Conservation (phyloP, 2,797 vertebrate genomes). For the Acridotheres tristis region DNA sequence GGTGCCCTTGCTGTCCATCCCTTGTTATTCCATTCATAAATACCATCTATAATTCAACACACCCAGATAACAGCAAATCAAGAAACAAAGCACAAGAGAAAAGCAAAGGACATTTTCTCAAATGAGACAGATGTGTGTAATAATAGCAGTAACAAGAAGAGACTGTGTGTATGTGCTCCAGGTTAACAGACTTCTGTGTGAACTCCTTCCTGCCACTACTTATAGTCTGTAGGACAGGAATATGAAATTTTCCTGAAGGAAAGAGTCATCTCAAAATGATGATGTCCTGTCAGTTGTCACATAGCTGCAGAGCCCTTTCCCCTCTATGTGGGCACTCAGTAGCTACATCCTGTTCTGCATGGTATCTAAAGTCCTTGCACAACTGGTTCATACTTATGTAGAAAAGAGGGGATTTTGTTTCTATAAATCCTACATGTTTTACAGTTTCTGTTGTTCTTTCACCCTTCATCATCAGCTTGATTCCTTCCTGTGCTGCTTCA, state of each 20-base stretch:
- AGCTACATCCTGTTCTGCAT: neutral
- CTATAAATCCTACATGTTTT: neutral
- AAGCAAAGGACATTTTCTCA: neutral
- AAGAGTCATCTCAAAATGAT: neutral
- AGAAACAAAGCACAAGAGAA: neutral
- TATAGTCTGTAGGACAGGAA: neutral
- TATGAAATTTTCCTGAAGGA: neutral
- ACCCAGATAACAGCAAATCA: neutral
- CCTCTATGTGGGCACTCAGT: neutral
- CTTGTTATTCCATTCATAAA: neutral
- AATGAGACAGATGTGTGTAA: neutral
- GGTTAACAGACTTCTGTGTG: neutral
- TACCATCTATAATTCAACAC: neutral
- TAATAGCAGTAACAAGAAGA: neutral
- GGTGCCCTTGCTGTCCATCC: neutral
- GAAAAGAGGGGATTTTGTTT: neutral
- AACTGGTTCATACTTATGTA: neutral
- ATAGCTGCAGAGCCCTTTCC: neutral
- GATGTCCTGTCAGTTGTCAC: neutral
- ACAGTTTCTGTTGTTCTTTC: neutral
- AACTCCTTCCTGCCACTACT: neutral
- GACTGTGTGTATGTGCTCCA: neutral
- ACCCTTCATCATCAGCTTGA: neutral
- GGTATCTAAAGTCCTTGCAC: neutral
- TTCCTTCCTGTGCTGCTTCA: conserved; percentile 17